Evolutionary conservation across 2,797 vertebrate species (phyloP).

Genomic region (Oreochromis mossambicus): DNA sequence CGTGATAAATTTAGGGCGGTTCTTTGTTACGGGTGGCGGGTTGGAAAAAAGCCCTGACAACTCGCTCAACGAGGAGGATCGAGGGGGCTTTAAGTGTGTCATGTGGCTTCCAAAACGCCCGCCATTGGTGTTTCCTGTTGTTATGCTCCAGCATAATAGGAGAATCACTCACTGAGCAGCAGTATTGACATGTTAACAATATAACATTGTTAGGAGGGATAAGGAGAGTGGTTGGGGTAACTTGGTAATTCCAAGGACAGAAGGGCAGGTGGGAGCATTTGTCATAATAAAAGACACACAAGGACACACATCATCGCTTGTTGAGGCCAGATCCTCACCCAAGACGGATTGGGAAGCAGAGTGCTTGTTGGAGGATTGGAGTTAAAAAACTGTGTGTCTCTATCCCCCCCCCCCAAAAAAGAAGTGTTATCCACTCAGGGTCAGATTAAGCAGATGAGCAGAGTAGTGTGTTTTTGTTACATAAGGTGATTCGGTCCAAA

Average conservation of each 20-base stretch:
- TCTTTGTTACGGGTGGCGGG: constrained; percentile 54
- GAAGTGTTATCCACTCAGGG: constrained; percentile 22
- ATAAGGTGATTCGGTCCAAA: constrained; percentile 59
- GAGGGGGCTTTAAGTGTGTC: constrained; percentile 60
- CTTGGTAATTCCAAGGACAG: constrained; percentile 42
- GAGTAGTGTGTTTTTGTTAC: constrained; percentile 55
- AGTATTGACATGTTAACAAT: constrained; percentile 71
- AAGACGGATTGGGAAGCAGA: constrained; percentile 12
- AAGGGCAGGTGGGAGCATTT: constrained; percentile 12
- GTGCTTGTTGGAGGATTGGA: constrained; percentile 8
- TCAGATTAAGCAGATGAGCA: constrained; percentile 62
- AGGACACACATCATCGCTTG: constrained; percentile 24
- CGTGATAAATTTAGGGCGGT: constrained; percentile 64
- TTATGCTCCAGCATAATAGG: constrained; percentile 63
- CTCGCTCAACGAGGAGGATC: constrained; percentile 38
- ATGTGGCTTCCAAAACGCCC: constrained; percentile 48
- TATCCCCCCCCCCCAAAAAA: not conserved
- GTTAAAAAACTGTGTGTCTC: constrained; percentile 12
- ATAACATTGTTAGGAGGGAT: constrained; percentile 64
- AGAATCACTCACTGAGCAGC: constrained; percentile 55
- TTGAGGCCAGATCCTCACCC: constrained; percentile 6
- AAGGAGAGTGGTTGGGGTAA: constrained; percentile 41
- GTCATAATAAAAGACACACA: constrained; percentile 10
- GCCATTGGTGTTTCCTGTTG: constrained; percentile 66
- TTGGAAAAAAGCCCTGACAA: constrained; percentile 48